These are phyloP conservation scores for Chloropsis hardwickii DNA, from an alignment of 2,113 vertebrate species.

Conservation along the genomic window DNA sequence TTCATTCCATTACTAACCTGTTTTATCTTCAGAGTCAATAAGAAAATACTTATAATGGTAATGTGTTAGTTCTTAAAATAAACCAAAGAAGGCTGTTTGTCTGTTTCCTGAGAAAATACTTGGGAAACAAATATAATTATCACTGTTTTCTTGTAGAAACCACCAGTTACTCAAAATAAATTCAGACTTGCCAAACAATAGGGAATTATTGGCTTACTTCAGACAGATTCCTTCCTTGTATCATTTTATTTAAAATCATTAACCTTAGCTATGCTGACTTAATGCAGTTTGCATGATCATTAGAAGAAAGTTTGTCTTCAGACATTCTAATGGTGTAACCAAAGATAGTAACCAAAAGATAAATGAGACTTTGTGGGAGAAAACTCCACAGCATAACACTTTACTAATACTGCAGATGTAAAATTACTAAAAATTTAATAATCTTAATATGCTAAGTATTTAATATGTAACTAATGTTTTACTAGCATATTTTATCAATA, in stretches of 20 bases:
- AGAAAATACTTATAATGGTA: background rate
- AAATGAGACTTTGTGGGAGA: background rate
- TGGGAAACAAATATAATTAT: slow-evolving; percentile 1
- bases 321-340: background rate
- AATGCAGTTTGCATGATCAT: background rate
- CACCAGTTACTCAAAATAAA: background rate
- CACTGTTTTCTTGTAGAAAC: background rate
- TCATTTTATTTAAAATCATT: background rate
- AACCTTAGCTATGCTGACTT: background rate
- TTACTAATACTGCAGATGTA: background rate
- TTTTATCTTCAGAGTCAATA: background rate
- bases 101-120: slow-evolving; percentile 14
- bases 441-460: background rate
- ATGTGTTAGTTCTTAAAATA: background rate
- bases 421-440: background rate
- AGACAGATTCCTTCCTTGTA: background rate
- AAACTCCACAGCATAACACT: background rate
- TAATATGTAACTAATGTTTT: too few species aligned
- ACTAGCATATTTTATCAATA: background rate
- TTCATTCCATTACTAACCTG: background rate
- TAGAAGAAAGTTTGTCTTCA: background rate
- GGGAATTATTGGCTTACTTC: background rate
- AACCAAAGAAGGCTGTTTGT: background rate
- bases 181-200: background rate
- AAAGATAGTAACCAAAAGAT: too few species aligned